Evolutionary conservation across 2,888 invertebrate genomes (phyloP).

Genomic region (Tenthredo amoena): DNA sequence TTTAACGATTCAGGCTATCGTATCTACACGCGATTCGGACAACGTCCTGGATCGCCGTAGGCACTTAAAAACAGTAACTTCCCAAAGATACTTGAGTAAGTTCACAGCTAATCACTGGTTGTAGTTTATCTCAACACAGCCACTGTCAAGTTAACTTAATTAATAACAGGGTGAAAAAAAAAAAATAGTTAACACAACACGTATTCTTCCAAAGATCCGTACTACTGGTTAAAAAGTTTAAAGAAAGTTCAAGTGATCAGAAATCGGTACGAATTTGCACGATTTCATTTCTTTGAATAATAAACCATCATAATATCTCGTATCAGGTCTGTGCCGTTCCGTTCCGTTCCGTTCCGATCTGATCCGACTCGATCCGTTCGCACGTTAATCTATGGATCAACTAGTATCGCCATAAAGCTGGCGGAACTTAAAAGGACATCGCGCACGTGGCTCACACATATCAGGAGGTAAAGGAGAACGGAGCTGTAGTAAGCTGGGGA

Average conservation of each 20-base stretch:
- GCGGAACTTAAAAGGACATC: conserved; percentile 54
- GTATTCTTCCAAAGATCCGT: background rate
- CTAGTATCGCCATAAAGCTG: conserved; percentile 39
- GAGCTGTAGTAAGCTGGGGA: conserved; percentile 33
- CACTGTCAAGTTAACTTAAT: background rate
- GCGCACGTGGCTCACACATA: conserved; percentile 60
- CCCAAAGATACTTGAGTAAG: background rate
- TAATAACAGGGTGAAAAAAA: background rate
- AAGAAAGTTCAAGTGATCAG: background rate
- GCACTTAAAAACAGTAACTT: conserved; percentile 16
- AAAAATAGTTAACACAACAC: conserved; percentile 6
- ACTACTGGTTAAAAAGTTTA: background rate
- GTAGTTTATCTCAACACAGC: conserved; percentile 28
- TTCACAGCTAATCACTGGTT: conserved; percentile 39
- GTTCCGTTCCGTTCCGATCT: background rate
- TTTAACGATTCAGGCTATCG: conserved; percentile 2
- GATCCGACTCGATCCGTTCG: conserved; percentile 22
- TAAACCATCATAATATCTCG: background rate
- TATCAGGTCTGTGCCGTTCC: background rate
- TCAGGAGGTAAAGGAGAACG: conserved; percentile 32
- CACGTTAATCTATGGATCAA: conserved; percentile 37
- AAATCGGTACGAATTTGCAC: background rate
- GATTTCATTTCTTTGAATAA: background rate
- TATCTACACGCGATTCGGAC: background rate
- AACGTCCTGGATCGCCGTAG: background rate